These are phyloP conservation scores for Temnothorax nylanderi DNA, from an alignment of 1,140 invertebrate species.

Conservation along the genomic window DNA sequence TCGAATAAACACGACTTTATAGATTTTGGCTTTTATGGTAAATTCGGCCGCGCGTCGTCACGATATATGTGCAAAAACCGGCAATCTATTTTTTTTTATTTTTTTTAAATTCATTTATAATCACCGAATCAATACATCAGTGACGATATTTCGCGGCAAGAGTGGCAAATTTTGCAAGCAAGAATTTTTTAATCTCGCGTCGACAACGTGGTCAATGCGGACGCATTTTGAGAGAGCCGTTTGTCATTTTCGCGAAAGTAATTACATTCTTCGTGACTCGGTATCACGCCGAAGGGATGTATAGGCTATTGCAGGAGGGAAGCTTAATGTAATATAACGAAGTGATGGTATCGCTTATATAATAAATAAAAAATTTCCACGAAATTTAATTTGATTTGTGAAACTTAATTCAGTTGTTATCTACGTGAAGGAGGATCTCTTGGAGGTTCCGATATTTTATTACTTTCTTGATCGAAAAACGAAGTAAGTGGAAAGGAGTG, in stretches of 20 bases:
- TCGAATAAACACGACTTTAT: neutral
- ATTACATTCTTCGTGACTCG: constrained; percentile 67
- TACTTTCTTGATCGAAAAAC: neutral
- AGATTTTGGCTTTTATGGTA: neutral
- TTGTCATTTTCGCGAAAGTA: constrained; percentile 70
- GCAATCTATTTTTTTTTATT: neutral
- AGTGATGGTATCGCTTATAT: constrained; percentile 10
- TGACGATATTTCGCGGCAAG: constrained; percentile 2
- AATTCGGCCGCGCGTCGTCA: neutral
- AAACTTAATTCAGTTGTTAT: constrained; percentile 8
- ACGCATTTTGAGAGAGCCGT: constrained; percentile 57
- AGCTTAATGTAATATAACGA: constrained; percentile 3
- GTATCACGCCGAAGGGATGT: constrained; percentile 44
- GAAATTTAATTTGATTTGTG: constrained; percentile 9
- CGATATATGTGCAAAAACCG: neutral
- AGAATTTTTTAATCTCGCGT: constrained; percentile 70
- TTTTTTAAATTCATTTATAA: neutral
- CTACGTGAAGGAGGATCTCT: neutral
- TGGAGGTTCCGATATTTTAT: neutral
- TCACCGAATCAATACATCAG: neutral
- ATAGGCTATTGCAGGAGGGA: constrained; percentile 11
- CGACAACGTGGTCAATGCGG: constrained; percentile 16
- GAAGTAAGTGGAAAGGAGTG: neutral
- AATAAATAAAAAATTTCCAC: constrained; percentile 10
- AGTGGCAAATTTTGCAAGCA: constrained; percentile 22